These are phyloP conservation scores for Poeciliopsis turrubarensis DNA, from an alignment of 2,113 vertebrate species.

Conservation along the genomic window DNA sequence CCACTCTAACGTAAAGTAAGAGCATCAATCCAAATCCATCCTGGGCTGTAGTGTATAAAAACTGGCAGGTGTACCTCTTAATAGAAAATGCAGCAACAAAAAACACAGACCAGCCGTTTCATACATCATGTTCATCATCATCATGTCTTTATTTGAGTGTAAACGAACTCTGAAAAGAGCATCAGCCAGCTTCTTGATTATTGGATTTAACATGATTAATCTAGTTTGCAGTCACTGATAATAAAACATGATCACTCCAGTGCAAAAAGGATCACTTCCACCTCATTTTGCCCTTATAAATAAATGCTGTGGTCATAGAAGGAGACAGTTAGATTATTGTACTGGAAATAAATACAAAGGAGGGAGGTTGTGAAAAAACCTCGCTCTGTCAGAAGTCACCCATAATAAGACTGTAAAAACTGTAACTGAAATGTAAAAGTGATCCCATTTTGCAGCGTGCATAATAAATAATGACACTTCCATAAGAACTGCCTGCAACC, in stretches of 20 bases:
- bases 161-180: slow-evolving; percentile 79
- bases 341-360: slow-evolving; percentile 10
- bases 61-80: not conserved
- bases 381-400: slow-evolving; percentile 3
- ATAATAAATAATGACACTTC: slow-evolving; percentile 64
- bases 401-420: slow-evolving; percentile 31
- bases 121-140: slow-evolving; percentile 60
- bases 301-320: slow-evolving; percentile 9
- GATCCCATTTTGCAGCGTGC: slow-evolving; percentile 39
- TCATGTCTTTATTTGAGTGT: slow-evolving; percentile 79
- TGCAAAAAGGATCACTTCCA: slow-evolving; percentile 26
- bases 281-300: slow-evolving; percentile 11
- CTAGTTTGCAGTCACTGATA: slow-evolving; percentile 62
- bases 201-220: slow-evolving; percentile 68
- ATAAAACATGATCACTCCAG: slow-evolving; percentile 67
- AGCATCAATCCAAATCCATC: not conserved
- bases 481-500: slow-evolving; percentile 19
- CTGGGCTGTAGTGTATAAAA: too few species aligned
- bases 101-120: not conserved
- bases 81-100: slow-evolving; percentile 12
- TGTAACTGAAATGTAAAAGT: slow-evolving; percentile 17
- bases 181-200: slow-evolving; percentile 67
- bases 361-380: not conserved
- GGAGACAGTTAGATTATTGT: slow-evolving; percentile 4
- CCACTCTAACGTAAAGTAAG: not conserved